These are phyloP conservation scores for Charadrius vociferus DNA, from an alignment of 2,113 vertebrate genomes.

Conservation along the genomic window DNA sequence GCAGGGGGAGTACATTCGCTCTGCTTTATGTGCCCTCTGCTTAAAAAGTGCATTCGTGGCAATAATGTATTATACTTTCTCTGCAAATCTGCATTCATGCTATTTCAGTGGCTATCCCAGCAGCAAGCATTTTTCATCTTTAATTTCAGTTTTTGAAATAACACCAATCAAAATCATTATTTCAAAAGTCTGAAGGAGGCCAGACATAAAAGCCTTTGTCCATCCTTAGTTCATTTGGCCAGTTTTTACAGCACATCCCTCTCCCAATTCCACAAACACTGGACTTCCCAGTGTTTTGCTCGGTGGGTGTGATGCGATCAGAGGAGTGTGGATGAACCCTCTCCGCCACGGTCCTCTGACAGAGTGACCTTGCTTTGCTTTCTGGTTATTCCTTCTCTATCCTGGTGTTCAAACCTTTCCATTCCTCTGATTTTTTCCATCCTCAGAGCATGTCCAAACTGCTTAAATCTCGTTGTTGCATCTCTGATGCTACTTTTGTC, in stretches of 20 bases:
- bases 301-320: fast-evolving
- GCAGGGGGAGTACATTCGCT: fast-evolving
- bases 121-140: background rate
- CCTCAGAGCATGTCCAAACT: background rate
- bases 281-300: background rate
- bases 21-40: background rate
- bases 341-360: fast-evolving
- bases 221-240: background rate
- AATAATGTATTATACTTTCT: background rate
- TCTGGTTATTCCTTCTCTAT: background rate
- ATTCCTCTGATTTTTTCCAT: background rate
- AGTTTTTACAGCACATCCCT: background rate
- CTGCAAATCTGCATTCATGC: too few species aligned
- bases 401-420: fast-evolving
- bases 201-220: fast-evolving
- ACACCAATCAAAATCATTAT: background rate
- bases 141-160: background rate
- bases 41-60: background rate
- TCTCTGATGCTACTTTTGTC: background rate
- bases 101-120: background rate
- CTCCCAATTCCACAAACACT: background rate
- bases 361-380: background rate
- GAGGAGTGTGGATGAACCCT: background rate
- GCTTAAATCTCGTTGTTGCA: background rate
- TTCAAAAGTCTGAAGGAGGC: background rate